Evolutionary conservation across 2,888 invertebrate genomes (phyloP).

Genomic region (Lottia gigantea): DNA sequence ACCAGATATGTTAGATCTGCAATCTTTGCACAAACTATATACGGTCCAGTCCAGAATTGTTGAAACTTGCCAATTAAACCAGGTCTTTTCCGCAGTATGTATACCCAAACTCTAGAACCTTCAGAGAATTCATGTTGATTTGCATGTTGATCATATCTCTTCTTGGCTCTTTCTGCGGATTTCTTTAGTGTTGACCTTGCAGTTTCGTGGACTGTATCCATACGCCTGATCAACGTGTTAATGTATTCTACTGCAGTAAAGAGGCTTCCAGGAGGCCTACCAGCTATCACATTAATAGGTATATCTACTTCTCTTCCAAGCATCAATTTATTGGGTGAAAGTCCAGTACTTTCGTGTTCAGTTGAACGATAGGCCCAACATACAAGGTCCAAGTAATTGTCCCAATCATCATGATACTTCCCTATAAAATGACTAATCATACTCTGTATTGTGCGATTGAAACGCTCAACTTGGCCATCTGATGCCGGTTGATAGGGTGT

Average conservation of each 20-base stretch:
- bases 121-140: background rate
- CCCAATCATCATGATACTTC: background rate
- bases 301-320: background rate
- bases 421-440: conserved; percentile 1
- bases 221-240: background rate
- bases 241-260: background rate
- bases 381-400: background rate
- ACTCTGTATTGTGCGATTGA: background rate
- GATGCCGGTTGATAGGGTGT: background rate
- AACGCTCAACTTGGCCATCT: background rate
- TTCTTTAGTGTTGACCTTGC: background rate
- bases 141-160: background rate
- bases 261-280: background rate
- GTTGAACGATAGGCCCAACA: conserved; percentile 1
- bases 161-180: background rate
- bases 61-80: background rate
- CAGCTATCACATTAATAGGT: background rate
- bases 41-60: background rate
- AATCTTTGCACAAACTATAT: background rate
- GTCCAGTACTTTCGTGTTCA: conserved; percentile 1
- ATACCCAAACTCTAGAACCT: background rate
- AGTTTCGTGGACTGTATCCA: background rate
- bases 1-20: background rate
- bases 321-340: background rate
- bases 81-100: background rate